Conservation (phyloP, 2,888 invertebrate species). For the Acanthoscelides obtectus region DNA sequence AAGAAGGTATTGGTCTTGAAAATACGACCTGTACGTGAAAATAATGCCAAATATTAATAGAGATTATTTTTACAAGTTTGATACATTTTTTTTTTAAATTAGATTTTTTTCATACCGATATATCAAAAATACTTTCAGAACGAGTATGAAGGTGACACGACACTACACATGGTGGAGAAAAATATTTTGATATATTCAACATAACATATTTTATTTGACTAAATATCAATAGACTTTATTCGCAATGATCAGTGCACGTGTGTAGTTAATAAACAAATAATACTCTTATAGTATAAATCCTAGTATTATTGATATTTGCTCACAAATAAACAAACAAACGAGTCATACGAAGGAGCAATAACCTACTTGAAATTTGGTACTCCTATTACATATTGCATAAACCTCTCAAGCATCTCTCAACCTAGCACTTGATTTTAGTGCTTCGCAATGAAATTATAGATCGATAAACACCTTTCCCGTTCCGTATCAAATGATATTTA, state of each 20-base stretch:
- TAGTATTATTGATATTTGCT: background rate
- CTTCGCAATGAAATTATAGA: background rate
- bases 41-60: too few species aligned
- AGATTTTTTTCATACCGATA: too few species aligned
- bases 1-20: too few species aligned
- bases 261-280: background rate
- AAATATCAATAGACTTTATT: too few species aligned
- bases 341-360: background rate
- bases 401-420: background rate
- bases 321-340: background rate
- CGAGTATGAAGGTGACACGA: too few species aligned
- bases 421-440: background rate
- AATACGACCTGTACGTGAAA: too few species aligned
- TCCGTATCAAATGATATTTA: background rate
- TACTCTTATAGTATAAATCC: background rate
- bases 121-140: too few species aligned
- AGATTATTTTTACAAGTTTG: too few species aligned
- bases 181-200: too few species aligned
- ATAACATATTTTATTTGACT: too few species aligned
- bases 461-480: background rate
- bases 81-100: too few species aligned
- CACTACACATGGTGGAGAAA: too few species aligned
- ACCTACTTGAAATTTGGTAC: background rate
- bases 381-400: background rate
- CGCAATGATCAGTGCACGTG: background rate